Conservation (phyloP, 1,140 invertebrate genomes). For the Diabrotica virgifera region DNA sequence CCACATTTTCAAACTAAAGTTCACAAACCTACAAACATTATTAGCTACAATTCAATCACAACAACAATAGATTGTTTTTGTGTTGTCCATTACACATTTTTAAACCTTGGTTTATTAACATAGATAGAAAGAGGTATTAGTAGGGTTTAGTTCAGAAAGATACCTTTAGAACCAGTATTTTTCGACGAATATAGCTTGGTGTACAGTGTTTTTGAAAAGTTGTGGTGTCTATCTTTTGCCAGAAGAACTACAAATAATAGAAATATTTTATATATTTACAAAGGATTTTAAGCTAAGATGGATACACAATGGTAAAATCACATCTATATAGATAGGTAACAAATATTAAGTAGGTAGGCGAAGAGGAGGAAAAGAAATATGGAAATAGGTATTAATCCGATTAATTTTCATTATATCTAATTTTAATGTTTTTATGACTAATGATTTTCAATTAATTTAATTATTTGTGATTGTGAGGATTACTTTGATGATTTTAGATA, state of each 20-base stretch:
- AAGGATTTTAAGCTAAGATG: no score
- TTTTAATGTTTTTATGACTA: not conserved
- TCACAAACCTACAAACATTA: constrained; percentile 27
- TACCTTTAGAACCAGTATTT: constrained; percentile 39
- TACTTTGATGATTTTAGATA: no score
- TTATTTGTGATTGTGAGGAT: no score
- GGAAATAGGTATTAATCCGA: not conserved
- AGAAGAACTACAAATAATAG: constrained; percentile 8
- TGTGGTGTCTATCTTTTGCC: constrained; percentile 40
- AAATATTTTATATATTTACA: not conserved
- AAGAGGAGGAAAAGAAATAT: not conserved
- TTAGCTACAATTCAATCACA: constrained; percentile 21
- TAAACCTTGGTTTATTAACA: constrained; percentile 3
- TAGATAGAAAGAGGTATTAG: not conserved
- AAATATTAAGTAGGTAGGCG: not conserved
- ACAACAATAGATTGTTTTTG: constrained; percentile 8
- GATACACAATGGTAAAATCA: not conserved
- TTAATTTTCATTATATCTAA: not conserved
- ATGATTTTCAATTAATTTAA: no score
- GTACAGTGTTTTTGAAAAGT: constrained; percentile 37
- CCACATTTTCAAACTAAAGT: constrained; percentile 29
- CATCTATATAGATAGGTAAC: not conserved
- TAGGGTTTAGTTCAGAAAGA: constrained; percentile 16
- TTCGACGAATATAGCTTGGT: constrained; percentile 36
- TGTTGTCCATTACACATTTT: constrained; percentile 10